phyloP scores from a whole-genome alignment of 2,113 vertebrate genomes.

The Chlorocebus sabaeus region DNA sequence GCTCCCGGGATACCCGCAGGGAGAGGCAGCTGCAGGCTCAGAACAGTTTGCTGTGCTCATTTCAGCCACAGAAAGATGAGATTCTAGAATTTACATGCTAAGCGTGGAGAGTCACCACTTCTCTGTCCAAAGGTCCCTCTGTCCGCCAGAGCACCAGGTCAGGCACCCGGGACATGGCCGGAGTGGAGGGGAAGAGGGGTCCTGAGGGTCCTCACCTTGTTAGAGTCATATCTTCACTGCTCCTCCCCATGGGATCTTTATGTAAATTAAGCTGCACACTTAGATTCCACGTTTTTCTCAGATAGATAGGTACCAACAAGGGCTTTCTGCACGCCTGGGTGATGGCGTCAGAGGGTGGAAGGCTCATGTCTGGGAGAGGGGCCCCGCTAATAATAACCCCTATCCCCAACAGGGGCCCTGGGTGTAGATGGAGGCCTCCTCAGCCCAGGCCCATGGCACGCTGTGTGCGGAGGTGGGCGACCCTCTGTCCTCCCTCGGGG shows the following conservation, averaged over 20 bases:
- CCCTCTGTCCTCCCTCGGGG: not conserved
- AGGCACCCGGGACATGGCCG: fast-evolving
- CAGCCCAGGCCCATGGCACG: not conserved
- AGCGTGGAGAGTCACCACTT: not conserved
- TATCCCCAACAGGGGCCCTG: not conserved
- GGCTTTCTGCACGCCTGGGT: not conserved
- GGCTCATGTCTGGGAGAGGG: not conserved
- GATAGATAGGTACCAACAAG: fast-evolving
- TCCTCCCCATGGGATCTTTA: not conserved
- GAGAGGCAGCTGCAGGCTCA: too few relatives aligned
- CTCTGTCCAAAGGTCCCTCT: not conserved
- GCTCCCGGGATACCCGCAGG: too few relatives aligned
- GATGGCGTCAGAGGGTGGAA: too few relatives aligned
- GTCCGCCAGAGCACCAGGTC: not conserved
- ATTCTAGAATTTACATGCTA: not conserved
- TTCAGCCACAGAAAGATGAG: too few relatives aligned
- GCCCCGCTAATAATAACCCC: too few relatives aligned
- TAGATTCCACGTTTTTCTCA: not conserved
- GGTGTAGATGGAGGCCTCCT: not conserved
- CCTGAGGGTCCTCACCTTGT: not conserved
- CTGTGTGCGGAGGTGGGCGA: fast-evolving
- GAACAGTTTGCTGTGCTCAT: not conserved
- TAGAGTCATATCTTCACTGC: fast-evolving
- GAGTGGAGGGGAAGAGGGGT: not conserved
- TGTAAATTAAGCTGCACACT: too few relatives aligned